Conservation (phyloP, 2,113 vertebrate species). For the Rhinolophus ferrumequinum region DNA sequence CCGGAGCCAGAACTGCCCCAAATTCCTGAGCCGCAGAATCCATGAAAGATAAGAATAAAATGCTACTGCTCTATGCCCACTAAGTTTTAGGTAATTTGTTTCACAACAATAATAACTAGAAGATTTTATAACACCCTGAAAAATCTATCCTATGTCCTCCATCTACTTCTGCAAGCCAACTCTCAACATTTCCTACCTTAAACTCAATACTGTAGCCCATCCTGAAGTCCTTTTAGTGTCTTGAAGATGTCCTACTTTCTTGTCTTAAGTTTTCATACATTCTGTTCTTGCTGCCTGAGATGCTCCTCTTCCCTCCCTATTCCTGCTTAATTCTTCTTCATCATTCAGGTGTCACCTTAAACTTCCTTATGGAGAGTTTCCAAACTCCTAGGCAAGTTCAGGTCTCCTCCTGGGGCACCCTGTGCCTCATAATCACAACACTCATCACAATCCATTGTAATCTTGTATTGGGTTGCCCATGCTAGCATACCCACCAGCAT, state of each 20-base stretch:
- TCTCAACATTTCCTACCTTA: not conserved
- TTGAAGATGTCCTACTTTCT: not conserved
- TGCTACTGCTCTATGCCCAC: not conserved
- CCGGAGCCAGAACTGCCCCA: not conserved
- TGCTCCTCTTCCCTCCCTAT: not conserved
- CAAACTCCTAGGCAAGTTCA: not conserved
- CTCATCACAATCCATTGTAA: not conserved
- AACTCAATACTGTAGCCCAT: not conserved
- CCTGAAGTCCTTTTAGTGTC: not conserved
- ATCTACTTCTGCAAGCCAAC: not conserved
- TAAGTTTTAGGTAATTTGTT: not conserved
- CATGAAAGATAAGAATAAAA: not conserved
- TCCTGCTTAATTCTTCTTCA: not conserved
- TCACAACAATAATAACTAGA: not conserved
- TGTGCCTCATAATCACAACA: not conserved
- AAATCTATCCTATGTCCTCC: not conserved
- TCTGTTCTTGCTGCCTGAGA: not conserved
- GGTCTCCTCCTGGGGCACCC: not conserved
- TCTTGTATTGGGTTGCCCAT: not conserved
- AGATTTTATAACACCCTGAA: not conserved
- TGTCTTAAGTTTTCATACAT: not conserved
- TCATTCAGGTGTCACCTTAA: not conserved
- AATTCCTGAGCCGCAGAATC: slow-evolving; percentile 12
- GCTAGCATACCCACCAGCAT: not conserved
- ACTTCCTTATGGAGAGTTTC: not conserved